These are phyloP conservation scores for Acestrorhynchus altus DNA, from an alignment of 2,797 vertebrate species.

Conservation along the genomic window DNA sequence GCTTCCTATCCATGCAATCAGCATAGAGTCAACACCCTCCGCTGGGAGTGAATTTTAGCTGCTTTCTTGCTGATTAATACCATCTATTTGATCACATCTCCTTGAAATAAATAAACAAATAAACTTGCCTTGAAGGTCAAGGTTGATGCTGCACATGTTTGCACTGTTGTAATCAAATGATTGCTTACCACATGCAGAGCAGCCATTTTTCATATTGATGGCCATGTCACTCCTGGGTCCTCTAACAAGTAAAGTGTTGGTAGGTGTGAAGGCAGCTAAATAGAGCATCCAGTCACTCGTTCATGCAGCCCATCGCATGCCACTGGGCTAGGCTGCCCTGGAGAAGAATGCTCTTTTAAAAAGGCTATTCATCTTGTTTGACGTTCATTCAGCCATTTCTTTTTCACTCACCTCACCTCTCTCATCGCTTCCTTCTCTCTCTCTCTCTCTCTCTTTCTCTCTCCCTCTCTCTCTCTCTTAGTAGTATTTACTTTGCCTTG, in stretches of 20 bases:
- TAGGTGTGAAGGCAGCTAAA: conserved; percentile 22
- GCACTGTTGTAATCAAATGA: neutral
- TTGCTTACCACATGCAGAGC: conserved; percentile 15
- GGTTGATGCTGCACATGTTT: neutral
- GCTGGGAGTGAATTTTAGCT: too few species aligned
- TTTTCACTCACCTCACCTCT: neutral
- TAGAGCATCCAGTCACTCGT: conserved; percentile 22
- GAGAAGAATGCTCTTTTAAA: conserved; percentile 18
- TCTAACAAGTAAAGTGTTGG: conserved; percentile 15
- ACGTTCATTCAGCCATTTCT: conserved; percentile 18
- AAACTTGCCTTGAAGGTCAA: conserved; percentile 15
- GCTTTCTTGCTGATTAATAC: too few species aligned
- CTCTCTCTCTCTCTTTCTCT: neutral
- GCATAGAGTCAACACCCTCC: too few species aligned
- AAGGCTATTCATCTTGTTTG: conserved; percentile 43
- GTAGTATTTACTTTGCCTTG: neutral
- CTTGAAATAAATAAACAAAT: too few species aligned
- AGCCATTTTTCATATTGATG: conserved; percentile 42
- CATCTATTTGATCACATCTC: too few species aligned
- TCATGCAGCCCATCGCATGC: conserved; percentile 33
- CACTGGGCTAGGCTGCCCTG: conserved; percentile 19
- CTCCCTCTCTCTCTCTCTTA: neutral
- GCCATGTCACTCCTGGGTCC: conserved; percentile 19
- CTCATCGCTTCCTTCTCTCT: neutral
- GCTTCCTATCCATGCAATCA: too few species aligned